These are phyloP conservation scores for Coryphaenoides rupestris DNA, from an alignment of 2,113 vertebrate genomes.

Conservation along the genomic window DNA sequence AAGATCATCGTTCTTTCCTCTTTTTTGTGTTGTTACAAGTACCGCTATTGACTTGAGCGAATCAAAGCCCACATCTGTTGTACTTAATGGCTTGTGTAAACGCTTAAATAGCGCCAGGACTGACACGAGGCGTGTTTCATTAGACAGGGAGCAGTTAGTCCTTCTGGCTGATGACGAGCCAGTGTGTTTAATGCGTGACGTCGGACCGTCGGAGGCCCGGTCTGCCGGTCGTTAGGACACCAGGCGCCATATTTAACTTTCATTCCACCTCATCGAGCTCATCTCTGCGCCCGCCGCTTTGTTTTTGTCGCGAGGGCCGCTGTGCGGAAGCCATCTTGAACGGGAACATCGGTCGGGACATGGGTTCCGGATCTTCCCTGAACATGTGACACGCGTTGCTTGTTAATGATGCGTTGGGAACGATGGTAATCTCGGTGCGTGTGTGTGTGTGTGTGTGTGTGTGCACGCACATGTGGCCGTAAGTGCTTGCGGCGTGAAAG, in stretches of 20 bases:
- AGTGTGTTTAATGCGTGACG: slow-evolving; percentile 20
- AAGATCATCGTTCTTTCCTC: background rate
- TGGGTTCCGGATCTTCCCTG: background rate
- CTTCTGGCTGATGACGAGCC: slow-evolving; percentile 3
- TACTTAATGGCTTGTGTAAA: background rate
- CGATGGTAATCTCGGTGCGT: background rate
- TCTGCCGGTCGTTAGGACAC: slow-evolving; percentile 21
- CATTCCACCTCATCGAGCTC: background rate
- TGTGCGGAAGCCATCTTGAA: slow-evolving; percentile 12
- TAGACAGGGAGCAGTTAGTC: background rate
- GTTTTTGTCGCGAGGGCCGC: slow-evolving; percentile 7
- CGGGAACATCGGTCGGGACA: slow-evolving; percentile 13
- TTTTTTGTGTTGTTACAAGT: background rate
- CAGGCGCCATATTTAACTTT: slow-evolving; percentile 25
- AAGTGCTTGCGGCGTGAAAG: background rate
- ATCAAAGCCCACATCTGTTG: background rate
- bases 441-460: background rate
- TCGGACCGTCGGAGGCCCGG: slow-evolving; percentile 6
- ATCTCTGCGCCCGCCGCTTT: background rate
- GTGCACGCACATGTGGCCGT: background rate
- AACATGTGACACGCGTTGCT: background rate
- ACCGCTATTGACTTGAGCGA: background rate
- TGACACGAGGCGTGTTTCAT: background rate
- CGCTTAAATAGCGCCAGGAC: background rate
- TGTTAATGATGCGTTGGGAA: background rate